Evolutionary conservation across 2,113 vertebrate species (phyloP).

Genomic region (Nasalis larvatus): DNA sequence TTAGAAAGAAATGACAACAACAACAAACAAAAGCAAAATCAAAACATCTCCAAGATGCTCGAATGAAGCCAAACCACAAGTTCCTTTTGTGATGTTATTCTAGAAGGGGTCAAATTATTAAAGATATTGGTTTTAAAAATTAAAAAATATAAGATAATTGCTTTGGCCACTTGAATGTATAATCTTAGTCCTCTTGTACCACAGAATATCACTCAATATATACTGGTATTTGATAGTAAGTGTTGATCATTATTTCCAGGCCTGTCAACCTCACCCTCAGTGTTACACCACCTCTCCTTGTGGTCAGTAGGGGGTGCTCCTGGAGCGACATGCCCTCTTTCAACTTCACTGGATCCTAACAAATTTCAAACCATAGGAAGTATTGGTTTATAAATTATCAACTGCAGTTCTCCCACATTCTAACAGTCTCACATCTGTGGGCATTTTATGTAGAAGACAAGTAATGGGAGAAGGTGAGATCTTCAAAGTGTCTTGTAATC

Average conservation of each 20-base stretch:
- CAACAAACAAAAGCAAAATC: neutral
- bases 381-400: constrained; percentile 84
- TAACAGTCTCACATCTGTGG: constrained; percentile 86
- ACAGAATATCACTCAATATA: neutral
- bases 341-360: neutral
- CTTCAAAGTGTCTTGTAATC: constrained; percentile 88
- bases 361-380: constrained; percentile 67
- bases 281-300: neutral
- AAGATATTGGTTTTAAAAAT: neutral
- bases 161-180: neutral
- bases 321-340: constrained; percentile 63
- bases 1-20: constrained; percentile 11
- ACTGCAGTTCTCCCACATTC: constrained; percentile 78
- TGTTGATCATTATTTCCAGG: neutral
- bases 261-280: neutral
- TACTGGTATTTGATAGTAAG: neutral
- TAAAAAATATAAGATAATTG: neutral
- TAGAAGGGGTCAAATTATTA: constrained; percentile 24
- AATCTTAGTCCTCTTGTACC: neutral
- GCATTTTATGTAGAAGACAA: constrained; percentile 86
- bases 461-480: constrained; percentile 89
- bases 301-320: constrained; percentile 82
- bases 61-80: neutral
- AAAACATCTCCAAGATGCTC: neutral
- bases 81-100: neutral